Conservation (phyloP, 2,888 invertebrate genomes). For the Scaptomyza caliginosa region DNA sequence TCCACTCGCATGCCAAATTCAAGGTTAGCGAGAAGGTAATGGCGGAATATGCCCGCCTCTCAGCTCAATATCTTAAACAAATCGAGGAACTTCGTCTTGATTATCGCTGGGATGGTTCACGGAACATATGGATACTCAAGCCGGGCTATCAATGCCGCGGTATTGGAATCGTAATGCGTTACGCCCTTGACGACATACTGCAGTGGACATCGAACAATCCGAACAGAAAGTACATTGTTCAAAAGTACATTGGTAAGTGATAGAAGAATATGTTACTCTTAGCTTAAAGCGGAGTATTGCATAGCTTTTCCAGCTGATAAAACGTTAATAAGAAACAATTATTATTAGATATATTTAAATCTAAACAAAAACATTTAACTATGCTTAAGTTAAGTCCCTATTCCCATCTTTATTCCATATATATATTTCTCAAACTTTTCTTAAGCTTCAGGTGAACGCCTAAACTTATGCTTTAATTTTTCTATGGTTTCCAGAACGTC, state of each 20-base stretch:
- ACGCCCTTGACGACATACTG: conserved; percentile 89
- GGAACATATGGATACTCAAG: conserved; percentile 96
- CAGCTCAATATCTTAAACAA: conserved; percentile 86
- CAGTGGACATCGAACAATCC: conserved; percentile 86
- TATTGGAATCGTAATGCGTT: conserved; percentile 91
- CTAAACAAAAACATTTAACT: too few relatives aligned
- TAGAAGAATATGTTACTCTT: too few relatives aligned
- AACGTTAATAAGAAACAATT: too few relatives aligned
- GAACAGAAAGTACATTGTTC: conserved; percentile 90
- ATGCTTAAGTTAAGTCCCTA: too few relatives aligned
- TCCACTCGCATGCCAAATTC: conserved; percentile 78
- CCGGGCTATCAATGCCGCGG: conserved; percentile 93
- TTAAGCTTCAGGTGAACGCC: too few relatives aligned
- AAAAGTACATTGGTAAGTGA: conserved; percentile 94
- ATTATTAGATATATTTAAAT: too few relatives aligned
- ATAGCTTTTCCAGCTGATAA: too few relatives aligned
- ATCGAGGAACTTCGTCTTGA: conserved; percentile 87
- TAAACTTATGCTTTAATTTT: neutral
- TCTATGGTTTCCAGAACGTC: conserved; percentile 87
- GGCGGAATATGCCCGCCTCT: conserved; percentile 77
- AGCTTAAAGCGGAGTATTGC: too few relatives aligned
- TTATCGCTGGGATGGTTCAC: conserved; percentile 89
- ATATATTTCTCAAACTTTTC: too few relatives aligned
- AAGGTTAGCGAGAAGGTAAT: conserved; percentile 61
- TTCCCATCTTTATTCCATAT: too few relatives aligned